Evolutionary conservation across 2,797 vertebrate genomes (phyloP), one percentile per base, ranked within the genome.

Genomic region (Scolopax bukidnonensis): DNA sequence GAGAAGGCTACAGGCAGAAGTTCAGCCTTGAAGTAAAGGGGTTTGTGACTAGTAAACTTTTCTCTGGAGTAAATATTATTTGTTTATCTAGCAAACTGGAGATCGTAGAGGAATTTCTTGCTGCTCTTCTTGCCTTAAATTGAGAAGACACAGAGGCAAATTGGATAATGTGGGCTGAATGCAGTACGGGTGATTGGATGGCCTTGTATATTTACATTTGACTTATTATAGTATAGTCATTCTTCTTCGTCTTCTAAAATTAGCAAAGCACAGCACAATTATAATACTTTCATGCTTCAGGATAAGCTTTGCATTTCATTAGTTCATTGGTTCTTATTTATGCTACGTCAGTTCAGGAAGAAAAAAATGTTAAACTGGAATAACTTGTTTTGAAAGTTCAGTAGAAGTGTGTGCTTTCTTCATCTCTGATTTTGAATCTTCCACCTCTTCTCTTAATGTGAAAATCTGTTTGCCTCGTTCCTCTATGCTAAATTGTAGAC

Each of bases 371-470:
- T 88, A 33, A 96, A 97, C 97, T 93, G 95, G 94, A 96, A 95
- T 90, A 97, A 97, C 96, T 96, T 93, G 97, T 97, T 97, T 47
- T 83, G 78, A 96, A 87, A 94, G 92, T 96, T 97, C 94, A 95
- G 86, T 76, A 67, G 40, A 47, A 85, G 85, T 92, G 93, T 96
- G 91, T 89, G 75, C 90, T 95, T 93, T 96, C 84, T 95, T 94
- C 84, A 77, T 94, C 82, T 86, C 87, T 36, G 23, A 41, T 89
- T 95, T 88, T 90, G 71, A 94, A 94, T 95, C 85, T 96, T 60
- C 77, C 87, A 84, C 69, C 70, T 92, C 70, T 67, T 59, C 47
- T 83, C 87, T 59, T 64, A 73, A 76, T 92, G 88, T 64, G 51
- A 81, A 93, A 87, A 56, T 68, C 84, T 93, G 28, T 84, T 79